These are phyloP conservation scores for Papilio protenor DNA, from an alignment of 2,888 invertebrate genomes.

Conservation along the genomic window DNA sequence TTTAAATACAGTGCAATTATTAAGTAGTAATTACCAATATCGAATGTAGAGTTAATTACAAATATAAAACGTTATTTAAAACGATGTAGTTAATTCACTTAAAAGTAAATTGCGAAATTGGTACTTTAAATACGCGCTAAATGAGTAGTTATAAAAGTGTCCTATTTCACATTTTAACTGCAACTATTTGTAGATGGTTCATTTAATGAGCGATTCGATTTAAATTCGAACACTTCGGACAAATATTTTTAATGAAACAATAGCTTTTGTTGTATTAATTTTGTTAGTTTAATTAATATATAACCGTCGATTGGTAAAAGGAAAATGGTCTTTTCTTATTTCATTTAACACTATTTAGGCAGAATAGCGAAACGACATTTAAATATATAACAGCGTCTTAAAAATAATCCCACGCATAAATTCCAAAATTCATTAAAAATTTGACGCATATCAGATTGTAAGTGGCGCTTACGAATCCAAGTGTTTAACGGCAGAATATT, in stretches of 20 bases:
- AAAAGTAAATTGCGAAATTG: slow-evolving; percentile 10
- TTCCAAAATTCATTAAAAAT: too few relatives aligned
- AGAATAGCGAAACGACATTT: too few relatives aligned
- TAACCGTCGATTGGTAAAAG: too few relatives aligned
- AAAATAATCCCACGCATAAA: too few relatives aligned
- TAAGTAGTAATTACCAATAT: slow-evolving; percentile 6
- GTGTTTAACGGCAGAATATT: too few relatives aligned
- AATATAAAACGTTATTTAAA: slow-evolving; percentile 3
- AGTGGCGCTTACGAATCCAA: too few relatives aligned
- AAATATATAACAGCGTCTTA: too few relatives aligned
- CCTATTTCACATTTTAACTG: background rate
- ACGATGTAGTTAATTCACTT: slow-evolving; percentile 6
- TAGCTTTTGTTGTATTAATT: background rate
- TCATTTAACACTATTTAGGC: too few relatives aligned
- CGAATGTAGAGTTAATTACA: slow-evolving; percentile 12
- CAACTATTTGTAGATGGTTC: background rate
- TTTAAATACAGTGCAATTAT: background rate
- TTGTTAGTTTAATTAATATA: background rate
- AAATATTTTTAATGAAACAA: slow-evolving; percentile 27
- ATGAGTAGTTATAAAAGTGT: background rate
- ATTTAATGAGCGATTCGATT: slow-evolving; percentile 29
- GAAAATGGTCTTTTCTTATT: too few relatives aligned
- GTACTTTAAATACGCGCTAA: slow-evolving; percentile 18
- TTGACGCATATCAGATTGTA: too few relatives aligned
- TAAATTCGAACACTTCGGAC: slow-evolving; percentile 2